phyloP scores from a whole-genome alignment of 2,113 vertebrate species.

The Ameiurus melas region DNA sequence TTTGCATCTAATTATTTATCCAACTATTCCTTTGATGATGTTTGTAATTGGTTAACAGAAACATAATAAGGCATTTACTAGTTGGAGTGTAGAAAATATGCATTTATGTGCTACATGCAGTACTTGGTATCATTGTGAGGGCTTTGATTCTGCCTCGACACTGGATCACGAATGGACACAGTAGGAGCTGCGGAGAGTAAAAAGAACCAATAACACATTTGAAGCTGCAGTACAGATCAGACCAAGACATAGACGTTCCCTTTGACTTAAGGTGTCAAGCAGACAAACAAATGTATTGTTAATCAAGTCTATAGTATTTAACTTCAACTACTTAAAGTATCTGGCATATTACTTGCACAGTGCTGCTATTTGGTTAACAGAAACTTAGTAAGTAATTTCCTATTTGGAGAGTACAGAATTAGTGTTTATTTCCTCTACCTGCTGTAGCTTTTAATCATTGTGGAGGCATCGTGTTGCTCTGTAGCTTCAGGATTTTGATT shows the following conservation, averaged over 20 bases:
- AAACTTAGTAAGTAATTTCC: too few species aligned
- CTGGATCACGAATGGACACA: background rate
- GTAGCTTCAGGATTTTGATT: background rate
- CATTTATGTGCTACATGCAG: background rate
- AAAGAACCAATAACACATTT: background rate
- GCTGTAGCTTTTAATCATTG: background rate
- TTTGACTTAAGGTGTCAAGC: background rate
- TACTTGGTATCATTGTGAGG: background rate
- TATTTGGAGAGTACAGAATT: too few species aligned
- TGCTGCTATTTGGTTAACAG: too few species aligned
- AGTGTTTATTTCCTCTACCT: background rate
- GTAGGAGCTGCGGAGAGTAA: background rate
- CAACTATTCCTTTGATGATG: background rate
- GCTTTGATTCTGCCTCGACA: background rate
- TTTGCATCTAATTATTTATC: background rate
- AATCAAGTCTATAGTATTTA: background rate
- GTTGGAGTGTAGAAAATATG: background rate
- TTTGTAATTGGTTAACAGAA: background rate
- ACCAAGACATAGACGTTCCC: background rate
- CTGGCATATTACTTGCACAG: too few species aligned
- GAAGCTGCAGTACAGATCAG: background rate
- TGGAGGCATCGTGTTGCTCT: background rate
- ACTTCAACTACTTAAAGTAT: too few species aligned
- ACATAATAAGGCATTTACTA: background rate
- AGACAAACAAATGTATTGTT: background rate